phyloP scores from a whole-genome alignment of 2,888 invertebrate species.

The Poecilobothrus nobilitatus region DNA sequence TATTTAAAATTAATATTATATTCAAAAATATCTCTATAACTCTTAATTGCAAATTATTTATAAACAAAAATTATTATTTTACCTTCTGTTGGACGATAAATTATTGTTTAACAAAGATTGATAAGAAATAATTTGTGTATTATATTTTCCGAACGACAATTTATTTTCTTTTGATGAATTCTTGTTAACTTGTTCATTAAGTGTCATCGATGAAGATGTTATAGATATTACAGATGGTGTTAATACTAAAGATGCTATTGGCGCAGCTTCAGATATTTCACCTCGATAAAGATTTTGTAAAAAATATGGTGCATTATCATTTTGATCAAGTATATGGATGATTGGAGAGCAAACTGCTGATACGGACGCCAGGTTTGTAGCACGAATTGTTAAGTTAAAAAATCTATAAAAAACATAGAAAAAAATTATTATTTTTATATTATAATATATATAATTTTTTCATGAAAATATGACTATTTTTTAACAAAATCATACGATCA shows the following conservation, averaged over 20 bases:
- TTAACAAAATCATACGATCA: too few species aligned
- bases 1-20: too few species aligned
- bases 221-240: conserved; percentile 31
- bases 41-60: too few species aligned
- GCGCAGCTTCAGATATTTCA: conserved; percentile 66
- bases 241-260: conserved; percentile 63
- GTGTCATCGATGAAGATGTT: too few species aligned
- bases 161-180: too few species aligned
- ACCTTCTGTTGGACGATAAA: background rate
- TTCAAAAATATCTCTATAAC: too few species aligned
- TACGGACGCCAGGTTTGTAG: conserved; percentile 77
- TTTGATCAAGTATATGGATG: conserved; percentile 80
- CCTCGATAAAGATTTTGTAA: conserved; percentile 58
- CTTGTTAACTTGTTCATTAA: too few species aligned
- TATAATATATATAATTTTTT: too few species aligned
- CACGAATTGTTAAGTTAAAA: conserved; percentile 75
- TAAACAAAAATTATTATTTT: background rate
- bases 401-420: conserved; percentile 37
- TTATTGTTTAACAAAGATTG: background rate
- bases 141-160: too few species aligned
- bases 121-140: background rate
- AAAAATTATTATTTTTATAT: background rate
- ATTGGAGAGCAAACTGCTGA: conserved; percentile 61
- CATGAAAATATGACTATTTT: too few species aligned
- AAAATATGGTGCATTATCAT: conserved; percentile 75